Base-by-base conservation (phyloP, 2,888 invertebrate genomes). In the Hypomecis atomaria region DNA sequence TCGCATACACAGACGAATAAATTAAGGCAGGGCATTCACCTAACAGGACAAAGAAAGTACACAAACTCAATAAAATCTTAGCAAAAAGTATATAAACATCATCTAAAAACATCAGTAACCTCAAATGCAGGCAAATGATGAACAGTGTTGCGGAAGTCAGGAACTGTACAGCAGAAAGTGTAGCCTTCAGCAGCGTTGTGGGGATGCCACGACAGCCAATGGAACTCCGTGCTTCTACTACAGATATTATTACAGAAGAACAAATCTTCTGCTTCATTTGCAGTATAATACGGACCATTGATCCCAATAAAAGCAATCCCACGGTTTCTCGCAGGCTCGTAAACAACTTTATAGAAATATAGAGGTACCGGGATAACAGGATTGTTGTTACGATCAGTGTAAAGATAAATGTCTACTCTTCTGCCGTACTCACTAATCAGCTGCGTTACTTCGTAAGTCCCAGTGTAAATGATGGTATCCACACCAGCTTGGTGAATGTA, bases 231-330 rank as follows among this genome's bases (percentile, higher is more conserved):
- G 66, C 94, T 94, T 0, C 93, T 76, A 60, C 92, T 85, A 67
- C 92, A 93, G 33, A 88, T 55, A 69, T 94, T 93, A 0, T 81
- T 52, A 69, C 95, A 95, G 57, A 95, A 93, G 61, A 86, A 84
- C 72, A 89, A 60, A 0, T 78, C 69, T 4, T 61, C 72, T 0
- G 86, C 88, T 69, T 91, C 88, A 4, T 11, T 43, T 1, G 36
- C 8, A 0, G 79, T 77, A 36, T 86, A 86, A 73, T 94, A 93
- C 0, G 95, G 95, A 79, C 95, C 95, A 75, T 96, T 96, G 6
- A 95, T 90, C 0, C 94, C 94, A 10, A 96, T 75, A 73, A 95
- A 94, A 0, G 92, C 95, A 1, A 94, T 85, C 0, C 94, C 95
- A 23, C 85, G 82, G 42, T 86, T 83, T 0, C 80, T 79, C 0